Evolutionary conservation across 2,113 vertebrate species (phyloP), one percentile per base, ranked within the genome.

Genomic region (Opisthocomus hoazin): DNA sequence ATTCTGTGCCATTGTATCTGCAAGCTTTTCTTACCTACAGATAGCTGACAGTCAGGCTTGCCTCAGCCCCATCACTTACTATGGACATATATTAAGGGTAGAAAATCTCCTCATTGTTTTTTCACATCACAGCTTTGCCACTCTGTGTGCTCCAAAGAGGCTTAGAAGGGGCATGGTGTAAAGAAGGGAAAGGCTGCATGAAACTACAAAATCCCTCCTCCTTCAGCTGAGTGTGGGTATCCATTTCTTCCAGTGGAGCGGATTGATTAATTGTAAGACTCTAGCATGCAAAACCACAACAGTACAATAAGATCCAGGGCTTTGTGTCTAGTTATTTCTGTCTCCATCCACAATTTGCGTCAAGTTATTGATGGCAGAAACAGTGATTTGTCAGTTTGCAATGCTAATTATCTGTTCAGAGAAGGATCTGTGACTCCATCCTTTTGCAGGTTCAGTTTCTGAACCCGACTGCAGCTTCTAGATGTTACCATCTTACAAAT

Each of bases 51-150:
- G 22, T 6, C 32, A 16, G 10, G 18, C 14, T 71, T 77, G 27
- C 37, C 64, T 45, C 70, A 54, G 14, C 48, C 26, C n/a, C 22
- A 3, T 60, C 34, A 4, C 65, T 41, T 19, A 4, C 54, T 27
- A 0, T 5, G 21, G 23, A 12, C 9, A 0, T 20, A 19, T 2
- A 8, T 29, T 26, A 15, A 64, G 15, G 26, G 18, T 5, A 30
- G 60, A 39, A 77, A 29, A 73, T 34, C 37, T 37, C n/a, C 24
- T 43, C 1, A 23, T 45, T 68, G 1, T 0, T 32, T 70, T 50
- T 53, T 16, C 39, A 14, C 12, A 54, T 64, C 34, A 60, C 30
- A 46, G 3, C 29, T 79, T 64, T 94, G 39, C 21, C 9, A 4
- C 29, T 90, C 43, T 36, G 4, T 41, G 27, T 75, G 36, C 46